These are phyloP conservation scores for Dendrocopos noguchii DNA, from an alignment of 2,113 vertebrate species.

Conservation along the genomic window DNA sequence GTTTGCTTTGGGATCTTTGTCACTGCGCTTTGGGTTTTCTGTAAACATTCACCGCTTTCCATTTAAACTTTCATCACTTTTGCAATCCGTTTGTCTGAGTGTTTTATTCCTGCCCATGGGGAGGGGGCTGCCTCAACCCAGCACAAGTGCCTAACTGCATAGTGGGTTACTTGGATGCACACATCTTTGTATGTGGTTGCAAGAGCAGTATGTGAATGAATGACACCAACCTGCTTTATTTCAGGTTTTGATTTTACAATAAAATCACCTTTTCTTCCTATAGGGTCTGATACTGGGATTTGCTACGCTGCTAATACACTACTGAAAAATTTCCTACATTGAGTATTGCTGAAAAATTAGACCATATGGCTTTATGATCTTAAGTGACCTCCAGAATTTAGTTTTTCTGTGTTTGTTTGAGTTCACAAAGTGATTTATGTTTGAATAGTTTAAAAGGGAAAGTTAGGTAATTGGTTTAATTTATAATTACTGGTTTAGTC, in stretches of 20 bases:
- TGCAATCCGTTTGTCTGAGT: no score
- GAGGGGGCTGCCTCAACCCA: no score
- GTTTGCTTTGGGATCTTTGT: no score
- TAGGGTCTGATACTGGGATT: background rate
- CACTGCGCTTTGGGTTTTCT: no score
- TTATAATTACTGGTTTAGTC: background rate
- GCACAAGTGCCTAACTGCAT: background rate
- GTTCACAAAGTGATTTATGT: background rate
- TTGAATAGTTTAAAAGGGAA: background rate
- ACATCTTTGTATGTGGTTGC: background rate
- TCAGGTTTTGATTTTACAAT: background rate
- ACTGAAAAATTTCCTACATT: background rate
- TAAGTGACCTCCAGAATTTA: background rate
- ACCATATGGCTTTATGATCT: background rate
- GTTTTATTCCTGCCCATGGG: no score
- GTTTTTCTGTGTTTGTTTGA: background rate
- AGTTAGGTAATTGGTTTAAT: background rate
- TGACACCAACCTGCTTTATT: background rate
- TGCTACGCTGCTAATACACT: background rate
- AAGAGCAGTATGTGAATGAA: accelerated
- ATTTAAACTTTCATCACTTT: no score
- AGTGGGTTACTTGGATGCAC: background rate
- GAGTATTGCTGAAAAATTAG: background rate
- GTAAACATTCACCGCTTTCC: no score
- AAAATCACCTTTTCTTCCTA: background rate